Evolutionary conservation across 1,140 invertebrate genomes (phyloP).

Genomic region (Hormaphis cornu): DNA sequence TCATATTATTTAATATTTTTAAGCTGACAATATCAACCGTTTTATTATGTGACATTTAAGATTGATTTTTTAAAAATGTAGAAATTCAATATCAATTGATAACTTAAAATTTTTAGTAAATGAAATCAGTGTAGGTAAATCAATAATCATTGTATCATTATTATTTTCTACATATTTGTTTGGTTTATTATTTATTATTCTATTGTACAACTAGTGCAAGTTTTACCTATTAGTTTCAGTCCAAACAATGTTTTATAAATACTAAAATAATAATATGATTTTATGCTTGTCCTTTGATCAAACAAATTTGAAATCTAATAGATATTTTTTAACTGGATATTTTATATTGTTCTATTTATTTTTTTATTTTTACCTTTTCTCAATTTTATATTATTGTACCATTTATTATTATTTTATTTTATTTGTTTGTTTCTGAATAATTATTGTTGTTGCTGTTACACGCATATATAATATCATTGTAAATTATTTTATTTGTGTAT

Average conservation of each 20-base stretch:
- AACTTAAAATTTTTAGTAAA: no score
- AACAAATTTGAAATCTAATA: constrained; percentile 4
- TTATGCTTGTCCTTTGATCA: neutral
- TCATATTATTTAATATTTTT: no score
- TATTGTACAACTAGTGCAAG: neutral
- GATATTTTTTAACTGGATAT: neutral
- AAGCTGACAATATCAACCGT: no score
- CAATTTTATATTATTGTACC: neutral
- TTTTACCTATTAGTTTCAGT: constrained; percentile 3
- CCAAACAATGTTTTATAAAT: neutral
- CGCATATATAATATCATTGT: neutral
- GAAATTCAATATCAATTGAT: no score
- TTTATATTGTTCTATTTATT: neutral
- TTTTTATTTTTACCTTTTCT: neutral
- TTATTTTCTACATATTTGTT: neutral
- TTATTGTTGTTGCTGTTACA: neutral
- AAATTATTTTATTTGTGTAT: constrained; percentile 6
- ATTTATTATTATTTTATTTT: neutral
- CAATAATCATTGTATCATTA: no score
- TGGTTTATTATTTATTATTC: neutral
- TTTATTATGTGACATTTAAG: no score
- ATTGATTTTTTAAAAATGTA: no score
- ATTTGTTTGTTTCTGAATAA: neutral
- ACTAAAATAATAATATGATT: neutral
- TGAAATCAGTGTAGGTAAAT: no score